Evolutionary conservation across 2,113 vertebrate species (phyloP), one percentile per base, ranked within the genome.

Genomic region (Andinoacara biseriatus): DNA sequence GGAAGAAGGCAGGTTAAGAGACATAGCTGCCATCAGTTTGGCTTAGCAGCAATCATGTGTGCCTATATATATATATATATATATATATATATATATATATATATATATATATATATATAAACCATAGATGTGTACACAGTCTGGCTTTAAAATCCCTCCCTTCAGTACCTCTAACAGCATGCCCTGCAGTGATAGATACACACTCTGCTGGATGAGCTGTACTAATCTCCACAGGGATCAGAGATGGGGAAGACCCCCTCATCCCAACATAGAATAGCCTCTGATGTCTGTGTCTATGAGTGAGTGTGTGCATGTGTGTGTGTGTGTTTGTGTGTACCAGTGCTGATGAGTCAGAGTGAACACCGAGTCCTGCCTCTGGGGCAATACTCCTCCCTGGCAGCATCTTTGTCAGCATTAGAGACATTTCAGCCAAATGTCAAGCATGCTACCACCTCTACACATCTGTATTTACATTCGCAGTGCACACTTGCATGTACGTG

Each of bases 401-500:
- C 54, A 86, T 82, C 92, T 87, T 90, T 91, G 83, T 94, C 93
- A 93, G 92, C 90, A 88, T 89, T 87, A 87, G 52, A 91, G 83
- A 86, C 89, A 90, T 93, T 94, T 91, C 82, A 87, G 81, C 63
- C 82, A 93, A 91, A 94, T 92, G 92, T 92, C 91, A 94, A 82
- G 80, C 58, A 82, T 67, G 69, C 82, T 74, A 57, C 78, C 62
- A 69, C 78, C 38, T 40, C 58, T 61, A 58, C 59, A 77, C 67
- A 87, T 82, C 74, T 81, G 59, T 43, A 72, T 86, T 61, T 63
- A 40, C 29, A 54, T 76, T 77, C 76, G 3, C 17, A n/a, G 58
- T 58, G 43, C 58, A 33, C 26, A 69, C 85, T 58, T 83, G 65
- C 40, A 56, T 62, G 72, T 35, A 56, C 59, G 72, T 35, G 11